These are phyloP conservation scores for Adelphocoris suturalis DNA, from an alignment of 2,888 invertebrate genomes.

Conservation along the genomic window DNA sequence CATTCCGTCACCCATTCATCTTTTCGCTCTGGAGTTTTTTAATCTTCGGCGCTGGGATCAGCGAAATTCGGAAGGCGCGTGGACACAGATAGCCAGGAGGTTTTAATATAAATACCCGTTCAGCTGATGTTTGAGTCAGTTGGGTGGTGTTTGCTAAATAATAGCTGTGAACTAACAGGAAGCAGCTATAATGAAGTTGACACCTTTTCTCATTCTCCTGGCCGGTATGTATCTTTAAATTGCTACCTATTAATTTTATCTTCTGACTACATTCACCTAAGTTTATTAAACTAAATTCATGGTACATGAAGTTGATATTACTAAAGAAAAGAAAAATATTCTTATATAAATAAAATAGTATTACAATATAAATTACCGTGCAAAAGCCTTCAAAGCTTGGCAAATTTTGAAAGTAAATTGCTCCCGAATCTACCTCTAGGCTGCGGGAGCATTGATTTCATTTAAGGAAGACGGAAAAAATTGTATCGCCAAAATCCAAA, in stretches of 20 bases:
- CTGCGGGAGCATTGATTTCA: too few species aligned
- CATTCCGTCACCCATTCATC: not conserved
- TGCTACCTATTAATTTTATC: too few species aligned
- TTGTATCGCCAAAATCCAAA: too few species aligned
- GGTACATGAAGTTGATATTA: too few species aligned
- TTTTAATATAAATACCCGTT: not conserved
- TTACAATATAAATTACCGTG: too few species aligned
- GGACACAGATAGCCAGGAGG: not conserved
- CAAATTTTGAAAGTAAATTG: too few species aligned
- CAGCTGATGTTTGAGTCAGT: not conserved
- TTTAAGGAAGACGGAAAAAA: too few species aligned
- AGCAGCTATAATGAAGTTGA: conserved; percentile 29
- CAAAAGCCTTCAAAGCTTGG: too few species aligned
- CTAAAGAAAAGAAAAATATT: too few species aligned
- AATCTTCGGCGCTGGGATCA: not conserved
- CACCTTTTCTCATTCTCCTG: conserved; percentile 32
- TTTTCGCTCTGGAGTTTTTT: not conserved
- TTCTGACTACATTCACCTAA: too few species aligned
- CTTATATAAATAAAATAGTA: too few species aligned
- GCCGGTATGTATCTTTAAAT: not conserved
- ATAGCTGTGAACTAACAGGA: not conserved
- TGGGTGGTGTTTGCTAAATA: not conserved
- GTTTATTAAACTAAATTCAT: not conserved
- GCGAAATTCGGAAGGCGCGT: not conserved
- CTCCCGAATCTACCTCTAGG: too few species aligned